Base-by-base conservation (phyloP, 2,113 vertebrate genomes). In the Thinocorus orbignyianus region DNA sequence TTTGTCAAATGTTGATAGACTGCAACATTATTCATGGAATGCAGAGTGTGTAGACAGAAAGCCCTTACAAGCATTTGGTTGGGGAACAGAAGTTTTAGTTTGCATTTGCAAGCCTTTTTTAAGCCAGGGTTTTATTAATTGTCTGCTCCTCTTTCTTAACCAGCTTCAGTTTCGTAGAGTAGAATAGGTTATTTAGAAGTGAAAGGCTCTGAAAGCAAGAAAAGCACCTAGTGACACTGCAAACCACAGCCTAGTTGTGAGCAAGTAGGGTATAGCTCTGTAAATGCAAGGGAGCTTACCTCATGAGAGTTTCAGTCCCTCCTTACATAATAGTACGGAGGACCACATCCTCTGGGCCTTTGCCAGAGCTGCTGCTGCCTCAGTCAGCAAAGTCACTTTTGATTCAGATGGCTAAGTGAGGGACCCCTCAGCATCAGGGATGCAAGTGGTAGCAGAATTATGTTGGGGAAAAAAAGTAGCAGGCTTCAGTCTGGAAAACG, bases 231-330 rank as follows among this genome's bases (percentile, higher is more conserved):
- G 33, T 39, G 23, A 60, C 19, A 37, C 23, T 52, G 55, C 68
- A 81, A 76, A 42, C 33, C 15, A n/a, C 28, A 86, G 57, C 8
- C 12, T 90, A 12, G 33, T 44, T 76, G 24, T 48, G 15, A 37
- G 22, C 4, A 39, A 55, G 33, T 31, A 61, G 5, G 1, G 2
- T 61, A 13, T 57, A 58, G 11, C 1, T 0, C 25, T 71, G 7
- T 30, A 64, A 69, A n/a, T 86, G 19, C 25, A 24, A 51, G 26
- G 26, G 58, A 55, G 9, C 5, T 58, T 76, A 26, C 12, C 10
- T n/a, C 7, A 3, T 71, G 51, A 68, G 12, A 62, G 72, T 37
- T 51, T 42, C 16, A 24, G 7, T 46, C 26, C 4, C 23, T 88
- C 2, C 17, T 69, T 77, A 54, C 19, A 23, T 39, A 30, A 2